Evolutionary conservation across 1,140 invertebrate genomes (phyloP).

Genomic region (Drosophila insularis): DNA sequence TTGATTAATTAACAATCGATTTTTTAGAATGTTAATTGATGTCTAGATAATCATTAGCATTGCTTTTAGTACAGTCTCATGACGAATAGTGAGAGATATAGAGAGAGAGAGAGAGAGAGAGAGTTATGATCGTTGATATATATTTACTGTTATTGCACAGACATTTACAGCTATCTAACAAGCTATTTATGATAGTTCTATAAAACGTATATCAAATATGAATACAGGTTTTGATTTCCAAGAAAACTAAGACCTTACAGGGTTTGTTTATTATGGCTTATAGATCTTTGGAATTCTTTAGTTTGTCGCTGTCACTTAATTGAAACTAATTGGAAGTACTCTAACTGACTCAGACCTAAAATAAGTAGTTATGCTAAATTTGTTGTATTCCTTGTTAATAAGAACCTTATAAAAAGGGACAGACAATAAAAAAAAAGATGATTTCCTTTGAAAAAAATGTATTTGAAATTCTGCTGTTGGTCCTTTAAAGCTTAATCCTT

Average conservation of each 20-base stretch:
- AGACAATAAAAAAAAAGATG: too few relatives aligned
- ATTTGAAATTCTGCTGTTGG: too few relatives aligned
- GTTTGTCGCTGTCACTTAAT: too few relatives aligned
- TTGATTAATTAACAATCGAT: neutral
- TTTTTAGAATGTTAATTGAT: conserved; percentile 23
- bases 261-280: neutral
- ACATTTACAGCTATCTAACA: neutral
- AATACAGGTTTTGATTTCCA: neutral
- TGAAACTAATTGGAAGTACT: too few relatives aligned
- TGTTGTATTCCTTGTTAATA: too few relatives aligned
- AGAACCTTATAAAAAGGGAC: too few relatives aligned
- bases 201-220: neutral
- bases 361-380: too few relatives aligned
- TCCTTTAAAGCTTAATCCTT: too few relatives aligned
- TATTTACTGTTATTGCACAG: neutral
- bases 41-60: neutral
- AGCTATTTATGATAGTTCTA: neutral
- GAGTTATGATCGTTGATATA: neutral
- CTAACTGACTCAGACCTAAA: too few relatives aligned
- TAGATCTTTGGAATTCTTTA: too few relatives aligned
- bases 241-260: neutral
- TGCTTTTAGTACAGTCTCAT: neutral
- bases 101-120: neutral
- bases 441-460: too few relatives aligned
- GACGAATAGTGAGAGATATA: neutral